Evolutionary conservation across 2,113 vertebrate genomes (phyloP).

Genomic region (Mastomys natalensis): DNA sequence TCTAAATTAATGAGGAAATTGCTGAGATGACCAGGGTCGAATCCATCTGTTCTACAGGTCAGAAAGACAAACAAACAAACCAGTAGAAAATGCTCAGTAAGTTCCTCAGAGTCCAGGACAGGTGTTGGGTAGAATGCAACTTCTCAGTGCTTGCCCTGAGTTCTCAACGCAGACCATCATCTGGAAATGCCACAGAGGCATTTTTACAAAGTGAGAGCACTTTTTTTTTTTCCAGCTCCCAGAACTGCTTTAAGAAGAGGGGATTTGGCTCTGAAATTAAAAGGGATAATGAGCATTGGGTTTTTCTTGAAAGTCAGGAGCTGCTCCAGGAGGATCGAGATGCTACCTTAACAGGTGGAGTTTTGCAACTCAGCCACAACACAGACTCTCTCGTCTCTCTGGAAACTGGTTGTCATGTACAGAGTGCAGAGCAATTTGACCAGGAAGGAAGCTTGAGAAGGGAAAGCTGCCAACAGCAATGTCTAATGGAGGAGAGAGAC

Average conservation of each 20-base stretch:
- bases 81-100: too few species aligned
- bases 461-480: neutral
- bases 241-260: neutral
- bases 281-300: neutral
- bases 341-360: neutral
- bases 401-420: neutral
- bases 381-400: neutral
- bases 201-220: neutral
- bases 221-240: neutral
- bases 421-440: neutral
- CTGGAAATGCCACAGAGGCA: neutral
- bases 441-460: neutral
- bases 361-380: neutral
- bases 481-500: neutral
- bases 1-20: neutral
- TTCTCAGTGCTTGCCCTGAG: fast-evolving
- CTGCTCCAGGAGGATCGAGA: neutral
- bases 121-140: fast-evolving
- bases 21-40: neutral
- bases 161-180: neutral
- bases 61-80: neutral
- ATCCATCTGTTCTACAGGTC: too few species aligned
- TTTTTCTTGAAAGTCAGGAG: constrained; percentile 36
- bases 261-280: neutral
- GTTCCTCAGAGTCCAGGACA: neutral